Percentiles rank a stretch among this genome's conserved stretches.
Evolutionary conservation across 2,113 vertebrate genomes (phyloP).

Genomic region (Grus americana): DNA sequence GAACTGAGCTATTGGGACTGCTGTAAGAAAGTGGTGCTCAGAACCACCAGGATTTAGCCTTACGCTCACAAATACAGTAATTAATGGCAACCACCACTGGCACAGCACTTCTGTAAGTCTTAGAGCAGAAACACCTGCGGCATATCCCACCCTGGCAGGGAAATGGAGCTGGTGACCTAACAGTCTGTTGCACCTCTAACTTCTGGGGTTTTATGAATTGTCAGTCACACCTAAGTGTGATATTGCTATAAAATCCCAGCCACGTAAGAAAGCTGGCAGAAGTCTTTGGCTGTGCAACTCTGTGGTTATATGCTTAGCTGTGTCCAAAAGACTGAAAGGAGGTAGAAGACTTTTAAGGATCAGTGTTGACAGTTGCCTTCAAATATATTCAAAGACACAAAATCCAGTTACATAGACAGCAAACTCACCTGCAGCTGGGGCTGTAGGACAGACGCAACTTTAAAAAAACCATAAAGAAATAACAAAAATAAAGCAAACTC

Average conservation of each 20-base stretch:
- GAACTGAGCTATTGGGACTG: neutral
- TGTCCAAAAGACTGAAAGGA: neutral
- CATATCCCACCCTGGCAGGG: conserved; percentile 14
- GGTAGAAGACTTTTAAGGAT: neutral
- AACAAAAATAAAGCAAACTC: neutral
- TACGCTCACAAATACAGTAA: neutral
- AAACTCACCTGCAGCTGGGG: neutral
- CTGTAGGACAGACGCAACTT: neutral
- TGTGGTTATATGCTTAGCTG: neutral
- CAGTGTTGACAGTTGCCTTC: neutral
- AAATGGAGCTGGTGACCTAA: conserved; percentile 6
- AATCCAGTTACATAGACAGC: neutral
- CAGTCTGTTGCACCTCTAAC: neutral
- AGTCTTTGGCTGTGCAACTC: neutral
- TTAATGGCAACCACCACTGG: neutral
- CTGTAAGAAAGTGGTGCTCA: neutral
- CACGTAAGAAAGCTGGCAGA: neutral
- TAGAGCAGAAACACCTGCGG: neutral
- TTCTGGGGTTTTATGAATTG: neutral
- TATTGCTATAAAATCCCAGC: neutral
- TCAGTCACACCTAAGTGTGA: conserved; percentile 7
- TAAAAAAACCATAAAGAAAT: neutral
- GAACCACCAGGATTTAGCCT: neutral
- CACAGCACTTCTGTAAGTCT: neutral
- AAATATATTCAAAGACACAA: neutral